Percentiles rank a stretch among this genome's conserved stretches.
Conservation (phyloP, 2,113 vertebrate genomes). For the Malurus alboscapulatus region DNA sequence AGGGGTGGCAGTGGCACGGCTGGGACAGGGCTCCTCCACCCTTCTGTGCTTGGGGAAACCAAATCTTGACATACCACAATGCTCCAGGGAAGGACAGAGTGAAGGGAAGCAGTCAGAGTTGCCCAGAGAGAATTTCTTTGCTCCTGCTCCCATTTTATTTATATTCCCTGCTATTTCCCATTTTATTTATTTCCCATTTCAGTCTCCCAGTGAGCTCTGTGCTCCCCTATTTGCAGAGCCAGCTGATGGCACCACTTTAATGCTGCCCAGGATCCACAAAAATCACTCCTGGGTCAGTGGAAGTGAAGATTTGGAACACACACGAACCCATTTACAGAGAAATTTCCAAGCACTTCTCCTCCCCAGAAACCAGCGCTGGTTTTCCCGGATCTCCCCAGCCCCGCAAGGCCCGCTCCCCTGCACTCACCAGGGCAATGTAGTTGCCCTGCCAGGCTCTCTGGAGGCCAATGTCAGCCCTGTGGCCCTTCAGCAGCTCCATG, state of each 20-base stretch:
- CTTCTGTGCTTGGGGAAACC: background rate
- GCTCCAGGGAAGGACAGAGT: background rate
- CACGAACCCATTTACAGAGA: background rate
- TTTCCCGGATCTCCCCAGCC: background rate
- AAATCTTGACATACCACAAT: background rate
- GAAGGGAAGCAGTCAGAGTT: background rate
- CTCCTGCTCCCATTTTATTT: background rate
- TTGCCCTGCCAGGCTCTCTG: slow-evolving; percentile 94
- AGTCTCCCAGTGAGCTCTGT: background rate
- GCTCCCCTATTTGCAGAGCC: background rate
- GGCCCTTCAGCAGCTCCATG: slow-evolving; percentile 90
- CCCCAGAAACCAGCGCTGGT: background rate
- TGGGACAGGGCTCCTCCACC: background rate
- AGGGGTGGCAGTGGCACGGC: background rate
- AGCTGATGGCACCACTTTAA: background rate
- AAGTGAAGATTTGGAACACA: background rate
- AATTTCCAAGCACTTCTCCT: background rate
- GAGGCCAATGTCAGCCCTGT: slow-evolving; percentile 87
- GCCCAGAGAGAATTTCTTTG: background rate
- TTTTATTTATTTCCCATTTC: background rate
- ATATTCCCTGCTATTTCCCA: background rate
- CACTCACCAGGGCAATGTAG: slow-evolving; percentile 84
- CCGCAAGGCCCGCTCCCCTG: too few relatives aligned
- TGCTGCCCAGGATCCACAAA: background rate
- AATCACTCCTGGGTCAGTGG: background rate